These are phyloP conservation scores for Petaurus breviceps DNA, from an alignment of 2,113 vertebrate species.

Conservation along the genomic window DNA sequence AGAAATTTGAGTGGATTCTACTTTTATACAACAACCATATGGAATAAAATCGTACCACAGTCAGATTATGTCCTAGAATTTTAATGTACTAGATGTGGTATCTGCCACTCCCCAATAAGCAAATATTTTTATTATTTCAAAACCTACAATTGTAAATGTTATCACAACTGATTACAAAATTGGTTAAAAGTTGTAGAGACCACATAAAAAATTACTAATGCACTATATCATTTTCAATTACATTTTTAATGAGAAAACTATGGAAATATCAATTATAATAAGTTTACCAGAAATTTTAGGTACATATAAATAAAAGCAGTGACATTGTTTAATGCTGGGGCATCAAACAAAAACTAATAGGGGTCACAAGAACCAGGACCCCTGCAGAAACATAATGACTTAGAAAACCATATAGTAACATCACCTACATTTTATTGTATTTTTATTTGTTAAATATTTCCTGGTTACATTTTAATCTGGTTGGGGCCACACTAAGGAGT, in stretches of 20 bases:
- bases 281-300: too few species aligned
- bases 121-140: neutral
- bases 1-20: neutral
- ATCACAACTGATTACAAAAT: neutral
- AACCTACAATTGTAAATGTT: neutral
- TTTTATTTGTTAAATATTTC: neutral
- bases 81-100: too few species aligned
- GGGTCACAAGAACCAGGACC: too few species aligned
- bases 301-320: neutral
- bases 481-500: neutral
- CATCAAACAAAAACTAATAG: neutral
- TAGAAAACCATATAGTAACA: neutral
- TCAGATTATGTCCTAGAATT: neutral
- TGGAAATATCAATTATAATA: neutral
- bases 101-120: neutral
- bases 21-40: neutral
- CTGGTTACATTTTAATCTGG: neutral
- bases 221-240: neutral
- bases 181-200: neutral
- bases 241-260: neutral
- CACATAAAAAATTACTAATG: neutral
- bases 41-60: neutral
- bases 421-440: neutral
- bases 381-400: neutral
- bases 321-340: neutral